Base-by-base conservation (phyloP, 2,888 invertebrate species). In the Diaprepes abbreviatus region DNA sequence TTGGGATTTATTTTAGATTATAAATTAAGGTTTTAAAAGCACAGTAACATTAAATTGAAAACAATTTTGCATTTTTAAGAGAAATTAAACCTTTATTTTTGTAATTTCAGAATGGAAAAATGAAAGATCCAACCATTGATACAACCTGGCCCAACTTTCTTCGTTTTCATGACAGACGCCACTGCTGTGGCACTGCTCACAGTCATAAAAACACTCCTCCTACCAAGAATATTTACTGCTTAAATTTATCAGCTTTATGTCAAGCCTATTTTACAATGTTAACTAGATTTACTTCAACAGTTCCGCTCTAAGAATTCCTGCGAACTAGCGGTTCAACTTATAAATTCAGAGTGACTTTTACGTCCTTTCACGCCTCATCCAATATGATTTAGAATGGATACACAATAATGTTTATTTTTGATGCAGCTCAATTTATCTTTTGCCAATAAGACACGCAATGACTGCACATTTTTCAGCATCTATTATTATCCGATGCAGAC, bases 361-460 rank as follows among this genome's bases (percentile, higher is more conserved):
- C 64, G 64, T 69, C 69, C 65, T 69, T 69, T 65, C 64, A 69
- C 64, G 69, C 69, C 59, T 65, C 64, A 69, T 69, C 59, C 69
- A 59, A 69, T 64, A 69, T 69, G 69, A 69, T 69, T 69, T 69
- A 69, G 36, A 57, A 64, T 24, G 58, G 33, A 57, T 45, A 63
- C 63, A 68, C 57, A 68, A 68, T 68, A 36, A 45, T 28, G 48
- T 24, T 48, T 38, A 50, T 59, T 59, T 58, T 66, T 57, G 40
- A 52, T 16, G 40, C 33, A 31, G 33, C 33, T 10, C 28, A 45
- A 55, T 62, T 67, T 62, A 67, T 67, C 67, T 50, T 55, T 24
- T n/a, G 43, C 55, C 62, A 67, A 67, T 67, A 67, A 35, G 60
- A 55, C 21, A 67, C 45, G 60, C 24, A 48, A 48, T 48, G 48